These are phyloP conservation scores for Hypotaenidia okinawae DNA, from an alignment of 2,797 vertebrate species.

Conservation along the genomic window DNA sequence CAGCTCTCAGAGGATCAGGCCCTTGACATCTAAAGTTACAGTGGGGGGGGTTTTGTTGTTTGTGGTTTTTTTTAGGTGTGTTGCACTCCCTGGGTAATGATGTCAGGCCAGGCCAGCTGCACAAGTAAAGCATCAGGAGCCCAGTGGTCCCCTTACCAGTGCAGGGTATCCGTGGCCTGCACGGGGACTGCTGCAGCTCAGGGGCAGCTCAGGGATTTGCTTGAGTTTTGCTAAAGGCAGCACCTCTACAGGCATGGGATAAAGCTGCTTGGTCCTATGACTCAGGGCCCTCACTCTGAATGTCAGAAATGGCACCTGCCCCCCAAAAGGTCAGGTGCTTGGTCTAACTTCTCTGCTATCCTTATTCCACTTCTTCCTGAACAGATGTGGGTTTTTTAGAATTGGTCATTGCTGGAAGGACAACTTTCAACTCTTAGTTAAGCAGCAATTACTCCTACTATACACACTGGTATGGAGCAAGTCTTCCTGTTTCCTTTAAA, in stretches of 20 bases:
- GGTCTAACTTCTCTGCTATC: not conserved
- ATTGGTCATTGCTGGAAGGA: not conserved
- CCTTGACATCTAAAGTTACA: not conserved
- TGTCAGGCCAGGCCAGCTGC: fast-evolving
- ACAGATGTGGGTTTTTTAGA: not conserved
- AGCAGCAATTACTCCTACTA: not conserved
- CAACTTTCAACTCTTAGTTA: not conserved
- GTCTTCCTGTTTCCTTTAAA: not conserved
- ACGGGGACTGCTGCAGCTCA: not conserved
- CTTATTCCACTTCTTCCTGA: not conserved
- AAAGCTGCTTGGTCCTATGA: not conserved
- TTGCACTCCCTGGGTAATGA: not conserved
- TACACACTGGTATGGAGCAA: not conserved
- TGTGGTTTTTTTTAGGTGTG: not conserved
- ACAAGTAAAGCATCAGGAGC: not conserved
- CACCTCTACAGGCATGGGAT: fast-evolving
- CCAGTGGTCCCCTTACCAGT: fast-evolving
- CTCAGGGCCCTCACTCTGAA: not conserved
- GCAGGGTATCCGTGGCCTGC: not conserved
- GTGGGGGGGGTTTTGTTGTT: too few relatives aligned
- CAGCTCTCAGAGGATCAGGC: not conserved
- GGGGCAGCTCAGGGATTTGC: not conserved
- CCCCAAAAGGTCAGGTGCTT: not conserved
- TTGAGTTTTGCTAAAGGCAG: not conserved
- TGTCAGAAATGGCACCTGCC: not conserved